Evolutionary conservation across 2,113 vertebrate species (phyloP).

Genomic region (Verasper variegatus): DNA sequence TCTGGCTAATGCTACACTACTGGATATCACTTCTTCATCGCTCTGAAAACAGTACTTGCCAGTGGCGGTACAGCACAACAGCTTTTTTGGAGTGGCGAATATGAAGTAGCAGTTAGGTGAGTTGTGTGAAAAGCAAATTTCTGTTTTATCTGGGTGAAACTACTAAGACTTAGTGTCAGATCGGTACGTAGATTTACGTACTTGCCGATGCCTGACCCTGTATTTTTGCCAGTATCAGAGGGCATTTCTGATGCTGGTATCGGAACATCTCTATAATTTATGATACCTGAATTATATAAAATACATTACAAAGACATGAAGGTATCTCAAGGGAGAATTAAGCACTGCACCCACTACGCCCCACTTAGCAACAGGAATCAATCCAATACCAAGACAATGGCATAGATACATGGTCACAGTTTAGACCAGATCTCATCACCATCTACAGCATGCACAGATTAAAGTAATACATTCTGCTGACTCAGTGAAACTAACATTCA

Average conservation of each 20-base stretch:
- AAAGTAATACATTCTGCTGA: constrained; percentile 3
- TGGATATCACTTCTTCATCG: no score
- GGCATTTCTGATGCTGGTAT: background rate
- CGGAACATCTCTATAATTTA: background rate
- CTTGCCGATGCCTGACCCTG: no score
- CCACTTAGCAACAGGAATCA: constrained; percentile 66
- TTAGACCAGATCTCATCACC: constrained; percentile 37
- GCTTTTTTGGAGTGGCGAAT: no score
- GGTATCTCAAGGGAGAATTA: constrained; percentile 26
- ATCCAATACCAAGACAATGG: constrained; percentile 66
- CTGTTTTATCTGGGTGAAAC: background rate
- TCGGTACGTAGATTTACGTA: no score
- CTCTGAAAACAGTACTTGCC: no score
- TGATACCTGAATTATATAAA: background rate
- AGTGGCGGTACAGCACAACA: no score
- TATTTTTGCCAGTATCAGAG: background rate
- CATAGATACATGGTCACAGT: constrained; percentile 24
- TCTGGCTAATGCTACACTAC: no score
- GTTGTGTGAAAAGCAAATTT: no score
- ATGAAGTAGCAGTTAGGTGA: no score
- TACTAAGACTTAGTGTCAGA: background rate
- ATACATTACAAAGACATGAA: constrained; percentile 41
- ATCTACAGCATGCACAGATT: constrained; percentile 20
- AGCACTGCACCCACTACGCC: constrained; percentile 21
- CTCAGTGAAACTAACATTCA: background rate